Percentiles rank a stretch among this genome's conserved stretches.
Evolutionary conservation across 2,888 invertebrate species (phyloP).

Genomic region (Melipona bicolor): DNA sequence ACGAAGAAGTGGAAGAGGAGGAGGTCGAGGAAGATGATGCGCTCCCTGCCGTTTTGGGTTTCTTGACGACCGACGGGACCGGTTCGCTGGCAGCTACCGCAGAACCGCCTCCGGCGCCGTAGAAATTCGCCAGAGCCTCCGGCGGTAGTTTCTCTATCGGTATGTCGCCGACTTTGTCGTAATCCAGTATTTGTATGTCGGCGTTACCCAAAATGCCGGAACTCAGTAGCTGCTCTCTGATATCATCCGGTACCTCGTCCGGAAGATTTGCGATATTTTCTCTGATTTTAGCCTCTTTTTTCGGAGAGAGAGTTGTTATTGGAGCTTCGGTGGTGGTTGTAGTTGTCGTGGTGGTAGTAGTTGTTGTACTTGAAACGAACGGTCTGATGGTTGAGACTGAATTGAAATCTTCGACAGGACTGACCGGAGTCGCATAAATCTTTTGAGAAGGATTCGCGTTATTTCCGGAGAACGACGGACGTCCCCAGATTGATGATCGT

Average conservation of each 20-base stretch:
- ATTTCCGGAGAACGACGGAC: conserved; percentile 70
- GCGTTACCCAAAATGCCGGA: conserved; percentile 95
- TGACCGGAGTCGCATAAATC: conserved; percentile 80
- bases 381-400: conserved; percentile 83
- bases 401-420: conserved; percentile 68
- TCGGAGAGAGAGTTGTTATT: conserved; percentile 85
- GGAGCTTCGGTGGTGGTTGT: conserved; percentile 85
- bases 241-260: conserved; percentile 95
- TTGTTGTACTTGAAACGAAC: conserved; percentile 84
- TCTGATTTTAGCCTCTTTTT: conserved; percentile 85
- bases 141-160: conserved; percentile 93
- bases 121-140: conserved; percentile 94
- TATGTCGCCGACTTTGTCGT: conserved; percentile 94
- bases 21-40: conserved; percentile 44
- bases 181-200: conserved; percentile 94
- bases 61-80: conserved; percentile 87
- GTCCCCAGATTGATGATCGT: conserved; percentile 77
- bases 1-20: conserved; percentile 28
- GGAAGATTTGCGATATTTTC: conserved; percentile 87
- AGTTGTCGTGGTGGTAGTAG: conserved; percentile 84
- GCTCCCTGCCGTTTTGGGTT: conserved; percentile 69
- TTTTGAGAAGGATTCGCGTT: conserved; percentile 73
- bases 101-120: conserved; percentile 92
- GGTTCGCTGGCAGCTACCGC: conserved; percentile 89
- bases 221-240: conserved; percentile 92